Conservation (phyloP, 2,888 invertebrate species). For the Oxystoma pomonae region DNA sequence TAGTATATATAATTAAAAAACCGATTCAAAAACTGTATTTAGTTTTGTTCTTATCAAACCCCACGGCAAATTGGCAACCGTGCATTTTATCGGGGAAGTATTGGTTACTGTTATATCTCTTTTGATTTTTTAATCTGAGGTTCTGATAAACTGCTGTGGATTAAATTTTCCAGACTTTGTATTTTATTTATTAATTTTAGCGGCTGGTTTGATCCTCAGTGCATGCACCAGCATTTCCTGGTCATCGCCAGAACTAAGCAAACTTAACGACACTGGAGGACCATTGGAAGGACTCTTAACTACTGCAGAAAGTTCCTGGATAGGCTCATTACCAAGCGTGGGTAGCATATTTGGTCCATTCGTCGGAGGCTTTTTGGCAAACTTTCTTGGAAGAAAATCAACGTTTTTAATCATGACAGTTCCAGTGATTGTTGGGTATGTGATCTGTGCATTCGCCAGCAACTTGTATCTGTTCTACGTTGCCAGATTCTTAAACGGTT, state of each 20-base stretch:
- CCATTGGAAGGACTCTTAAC: constrained; percentile 38
- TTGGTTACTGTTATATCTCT: no score
- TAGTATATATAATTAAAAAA: no score
- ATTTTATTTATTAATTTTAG: background rate
- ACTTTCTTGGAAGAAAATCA: constrained; percentile 63
- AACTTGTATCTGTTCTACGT: constrained; percentile 52
- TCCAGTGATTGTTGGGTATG: constrained; percentile 69
- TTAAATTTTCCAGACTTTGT: no score
- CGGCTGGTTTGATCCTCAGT: background rate
- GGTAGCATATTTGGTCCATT: constrained; percentile 56
- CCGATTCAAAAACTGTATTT: no score
- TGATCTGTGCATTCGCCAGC: constrained; percentile 57
- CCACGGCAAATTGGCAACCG: no score
- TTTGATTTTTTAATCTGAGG: no score
- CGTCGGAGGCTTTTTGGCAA: constrained; percentile 61
- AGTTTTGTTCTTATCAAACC: no score
- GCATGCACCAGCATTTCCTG: constrained; percentile 38
- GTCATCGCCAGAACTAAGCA: constrained; percentile 37
- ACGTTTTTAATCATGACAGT: constrained; percentile 55
- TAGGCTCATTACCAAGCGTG: constrained; percentile 48
- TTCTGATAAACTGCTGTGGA: no score
- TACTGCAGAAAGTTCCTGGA: constrained; percentile 45
- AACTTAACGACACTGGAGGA: constrained; percentile 32
- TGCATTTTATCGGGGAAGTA: no score
- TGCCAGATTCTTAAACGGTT: constrained; percentile 58